Evolutionary conservation across 2,113 vertebrate species (phyloP).

Genomic region (Tachuris rubrigastra): DNA sequence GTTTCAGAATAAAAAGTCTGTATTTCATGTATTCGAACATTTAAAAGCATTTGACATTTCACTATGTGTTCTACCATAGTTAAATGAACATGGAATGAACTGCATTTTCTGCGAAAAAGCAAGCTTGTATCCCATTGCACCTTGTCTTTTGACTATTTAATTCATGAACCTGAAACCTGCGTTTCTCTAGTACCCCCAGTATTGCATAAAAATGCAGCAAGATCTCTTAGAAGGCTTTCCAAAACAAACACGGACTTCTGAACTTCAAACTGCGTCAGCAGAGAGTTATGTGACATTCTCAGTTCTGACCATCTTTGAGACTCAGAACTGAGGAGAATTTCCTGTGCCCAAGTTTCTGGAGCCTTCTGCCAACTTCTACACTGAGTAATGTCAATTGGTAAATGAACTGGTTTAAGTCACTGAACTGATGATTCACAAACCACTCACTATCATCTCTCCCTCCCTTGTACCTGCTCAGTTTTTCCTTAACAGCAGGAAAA

Average conservation of each 20-base stretch:
- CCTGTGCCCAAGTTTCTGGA: background rate
- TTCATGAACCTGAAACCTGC: rapidly evolving
- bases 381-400: rapidly evolving
- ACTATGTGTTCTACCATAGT: background rate
- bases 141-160: background rate
- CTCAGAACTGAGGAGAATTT: background rate
- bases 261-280: background rate
- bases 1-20: background rate
- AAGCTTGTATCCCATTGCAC: background rate
- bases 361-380: background rate
- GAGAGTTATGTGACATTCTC: background rate
- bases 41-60: background rate
- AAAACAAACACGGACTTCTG: background rate
- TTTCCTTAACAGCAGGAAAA: background rate
- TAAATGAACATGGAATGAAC: rapidly evolving
- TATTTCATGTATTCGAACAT: background rate
- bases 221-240: background rate
- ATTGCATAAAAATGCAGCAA: background rate
- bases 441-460: background rate
- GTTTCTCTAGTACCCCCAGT: background rate
- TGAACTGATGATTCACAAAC: background rate
- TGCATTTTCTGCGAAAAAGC: background rate
- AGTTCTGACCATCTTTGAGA: background rate
- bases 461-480: rapidly evolving
- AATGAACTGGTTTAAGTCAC: rapidly evolving